Conservation (phyloP, 2,797 vertebrate species). For the Gobionotothen gibberifrons region DNA sequence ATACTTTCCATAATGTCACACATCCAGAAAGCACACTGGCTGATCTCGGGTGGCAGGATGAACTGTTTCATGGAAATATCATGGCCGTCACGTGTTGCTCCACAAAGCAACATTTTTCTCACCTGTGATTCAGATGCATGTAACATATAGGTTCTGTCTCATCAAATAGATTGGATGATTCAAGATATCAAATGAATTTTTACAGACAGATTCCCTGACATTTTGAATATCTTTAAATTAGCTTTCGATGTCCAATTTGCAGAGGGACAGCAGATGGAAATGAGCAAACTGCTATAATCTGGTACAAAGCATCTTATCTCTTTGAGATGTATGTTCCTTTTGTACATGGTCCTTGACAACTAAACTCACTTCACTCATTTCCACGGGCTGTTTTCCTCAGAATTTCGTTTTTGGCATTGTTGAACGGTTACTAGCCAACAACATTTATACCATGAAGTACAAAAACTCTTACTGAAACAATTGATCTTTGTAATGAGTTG, state of each 20-base stretch:
- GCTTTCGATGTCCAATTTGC: background rate
- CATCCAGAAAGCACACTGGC: slow-evolving; percentile 24
- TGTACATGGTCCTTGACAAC: too few relatives aligned
- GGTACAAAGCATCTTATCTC: too few relatives aligned
- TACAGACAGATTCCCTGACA: slow-evolving; percentile 3
- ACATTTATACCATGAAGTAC: background rate
- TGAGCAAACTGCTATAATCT: too few relatives aligned
- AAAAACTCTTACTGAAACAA: background rate
- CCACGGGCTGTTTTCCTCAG: background rate
- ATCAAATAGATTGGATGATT: slow-evolving; percentile 26
- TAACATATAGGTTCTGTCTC: slow-evolving; percentile 6
- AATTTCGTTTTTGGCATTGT: background rate
- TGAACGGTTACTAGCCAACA: background rate
- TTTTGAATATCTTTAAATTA: slow-evolving; percentile 4
- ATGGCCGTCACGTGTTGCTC: slow-evolving; percentile 51
- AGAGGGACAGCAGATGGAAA: too few relatives aligned
- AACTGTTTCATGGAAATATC: slow-evolving; percentile 59
- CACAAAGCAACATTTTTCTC: slow-evolving; percentile 34
- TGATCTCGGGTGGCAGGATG: slow-evolving; percentile 52
- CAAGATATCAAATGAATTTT: slow-evolving; percentile 4
- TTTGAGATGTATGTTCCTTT: too few relatives aligned
- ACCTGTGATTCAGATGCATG: slow-evolving; percentile 35
- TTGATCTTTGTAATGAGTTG: background rate
- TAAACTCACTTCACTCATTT: slow-evolving; percentile 9
- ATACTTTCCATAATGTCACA: slow-evolving; percentile 69